Percentiles rank a stretch among this genome's conserved stretches.
These are phyloP conservation scores for Drosophila algonquin DNA, from an alignment of 2,888 invertebrate species.

Conservation along the genomic window DNA sequence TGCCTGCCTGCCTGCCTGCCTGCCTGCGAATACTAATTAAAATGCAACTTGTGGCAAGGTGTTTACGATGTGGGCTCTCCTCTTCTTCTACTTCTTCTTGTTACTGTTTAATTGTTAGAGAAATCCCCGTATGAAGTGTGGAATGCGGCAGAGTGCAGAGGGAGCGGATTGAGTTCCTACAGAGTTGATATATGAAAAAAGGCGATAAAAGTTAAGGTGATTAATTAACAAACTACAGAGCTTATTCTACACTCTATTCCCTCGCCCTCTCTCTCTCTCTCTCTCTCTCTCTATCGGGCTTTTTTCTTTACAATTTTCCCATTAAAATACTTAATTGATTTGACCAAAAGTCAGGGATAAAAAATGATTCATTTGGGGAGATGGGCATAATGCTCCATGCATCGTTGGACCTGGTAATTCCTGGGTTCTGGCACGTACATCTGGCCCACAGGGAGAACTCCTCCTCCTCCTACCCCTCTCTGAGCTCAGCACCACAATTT, in stretches of 20 bases:
- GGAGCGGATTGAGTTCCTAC: constrained; percentile 5
- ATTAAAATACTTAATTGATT: constrained; percentile 49
- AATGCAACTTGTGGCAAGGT: constrained; percentile 50
- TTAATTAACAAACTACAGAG: neutral
- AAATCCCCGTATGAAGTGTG: neutral
- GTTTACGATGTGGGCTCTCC: constrained; percentile 41
- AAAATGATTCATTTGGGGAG: neutral
- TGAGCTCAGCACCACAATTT: constrained; percentile 43
- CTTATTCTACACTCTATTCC: neutral
- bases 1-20: neutral
- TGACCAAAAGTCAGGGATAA: constrained; percentile 31
- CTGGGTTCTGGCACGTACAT: constrained; percentile 1
- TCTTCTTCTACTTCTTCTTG: neutral
- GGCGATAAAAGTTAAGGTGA: constrained; percentile 22
- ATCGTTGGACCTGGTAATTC: neutral
- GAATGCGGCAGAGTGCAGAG: constrained; percentile 1
- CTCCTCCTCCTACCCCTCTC: neutral
- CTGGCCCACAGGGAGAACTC: constrained; percentile 1
- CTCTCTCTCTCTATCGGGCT: neutral
- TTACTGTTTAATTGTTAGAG: constrained; percentile 8
- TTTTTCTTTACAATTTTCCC: neutral
- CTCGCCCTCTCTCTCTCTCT: constrained; percentile 3
- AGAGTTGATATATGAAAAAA: neutral
- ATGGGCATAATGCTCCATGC: constrained; percentile 9
- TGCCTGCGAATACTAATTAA: constrained; percentile 33